Base-by-base conservation (phyloP, 2,113 vertebrate genomes). In the Ancistrus triradiatus region DNA sequence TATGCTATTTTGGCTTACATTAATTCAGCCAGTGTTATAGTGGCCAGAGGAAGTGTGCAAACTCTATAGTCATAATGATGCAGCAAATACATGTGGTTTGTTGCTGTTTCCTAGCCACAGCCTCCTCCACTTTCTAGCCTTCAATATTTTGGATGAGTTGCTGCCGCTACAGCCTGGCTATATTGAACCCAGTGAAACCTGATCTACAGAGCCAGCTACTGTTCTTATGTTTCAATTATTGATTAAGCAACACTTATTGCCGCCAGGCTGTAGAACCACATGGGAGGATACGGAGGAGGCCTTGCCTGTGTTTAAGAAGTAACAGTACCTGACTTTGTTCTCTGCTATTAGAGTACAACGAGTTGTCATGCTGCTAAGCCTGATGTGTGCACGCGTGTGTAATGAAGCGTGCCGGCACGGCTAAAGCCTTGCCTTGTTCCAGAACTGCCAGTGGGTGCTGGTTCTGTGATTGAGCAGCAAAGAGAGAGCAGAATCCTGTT, bases 161-260 rank as follows among this genome's bases (percentile, higher is more conserved):
- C 19, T 21, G 31, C 22, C 44, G 17, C 80, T 81, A 78, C 71
- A 64, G 73, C 74, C 68, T 59, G 57, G 73, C 77, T 81, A 86
- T 79, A 84, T 73, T 73, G 78, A 83, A 69, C 47, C 77, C 77
- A 75, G 57, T 35, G 89, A 91, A 91, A 84, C 84, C 66, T 57
- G 76, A 91, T 86, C 84, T 72, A 77, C 73, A 66, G 72, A 80
- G 66, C 80, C 79, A 83, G 81, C 86, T 85, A 87, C 86, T 87
- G 85, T 86, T 90, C 86, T 83, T 87, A 86, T 85, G 84, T 86
- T 88, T 93, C 84, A 91, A 89, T 93, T 90, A 93, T 93, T 91
- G 90, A 92, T 92, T 87, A 91, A 83, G 70, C 84, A 85, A 80
- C 85, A 86, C 88, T 86, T 90, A 86, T 88, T 87, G 86, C 82